Evolutionary conservation across 2,113 vertebrate genomes (phyloP).

Genomic region (Pagrus major): DNA sequence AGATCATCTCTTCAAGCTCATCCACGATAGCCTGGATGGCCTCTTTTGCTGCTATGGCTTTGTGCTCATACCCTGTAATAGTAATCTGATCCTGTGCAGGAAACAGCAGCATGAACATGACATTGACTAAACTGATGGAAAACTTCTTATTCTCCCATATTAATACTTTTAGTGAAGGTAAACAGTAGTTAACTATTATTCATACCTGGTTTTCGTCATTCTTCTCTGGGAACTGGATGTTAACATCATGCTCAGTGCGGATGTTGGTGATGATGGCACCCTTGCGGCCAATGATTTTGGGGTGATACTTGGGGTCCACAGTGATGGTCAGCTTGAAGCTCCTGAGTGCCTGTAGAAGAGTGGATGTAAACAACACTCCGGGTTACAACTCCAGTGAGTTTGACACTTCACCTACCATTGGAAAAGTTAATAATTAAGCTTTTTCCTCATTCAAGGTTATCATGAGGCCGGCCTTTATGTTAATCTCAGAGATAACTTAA

Average conservation of each 20-base stretch:
- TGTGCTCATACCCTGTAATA: slow-evolving; percentile 97
- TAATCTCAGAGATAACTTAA: background rate
- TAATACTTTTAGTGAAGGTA: too few relatives aligned
- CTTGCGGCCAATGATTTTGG: slow-evolving; percentile 99
- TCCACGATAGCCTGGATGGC: slow-evolving; percentile 95
- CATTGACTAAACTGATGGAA: background rate
- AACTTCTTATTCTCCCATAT: background rate
- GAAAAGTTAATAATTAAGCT: slow-evolving; percentile 16
- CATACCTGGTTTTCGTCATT: slow-evolving; percentile 95
- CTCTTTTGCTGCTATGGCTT: slow-evolving; percentile 92
- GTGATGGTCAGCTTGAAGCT: slow-evolving; percentile 96
- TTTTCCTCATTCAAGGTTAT: background rate
- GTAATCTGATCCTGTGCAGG: slow-evolving; percentile 93
- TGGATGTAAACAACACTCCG: background rate
- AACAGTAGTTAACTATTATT: background rate
- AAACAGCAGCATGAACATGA: background rate
- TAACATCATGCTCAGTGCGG: slow-evolving; percentile 95
- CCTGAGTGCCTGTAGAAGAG: slow-evolving; percentile 88
- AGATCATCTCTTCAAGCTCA: slow-evolving; percentile 97
- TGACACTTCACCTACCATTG: background rate
- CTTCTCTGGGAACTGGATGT: slow-evolving; percentile 98
- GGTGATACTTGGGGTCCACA: slow-evolving; percentile 98
- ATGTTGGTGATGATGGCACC: slow-evolving; percentile 97
- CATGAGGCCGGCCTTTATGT: background rate
- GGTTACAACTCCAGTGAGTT: background rate